Conservation (phyloP, 2,113 vertebrate genomes). For the Harpagus bidentatus region DNA sequence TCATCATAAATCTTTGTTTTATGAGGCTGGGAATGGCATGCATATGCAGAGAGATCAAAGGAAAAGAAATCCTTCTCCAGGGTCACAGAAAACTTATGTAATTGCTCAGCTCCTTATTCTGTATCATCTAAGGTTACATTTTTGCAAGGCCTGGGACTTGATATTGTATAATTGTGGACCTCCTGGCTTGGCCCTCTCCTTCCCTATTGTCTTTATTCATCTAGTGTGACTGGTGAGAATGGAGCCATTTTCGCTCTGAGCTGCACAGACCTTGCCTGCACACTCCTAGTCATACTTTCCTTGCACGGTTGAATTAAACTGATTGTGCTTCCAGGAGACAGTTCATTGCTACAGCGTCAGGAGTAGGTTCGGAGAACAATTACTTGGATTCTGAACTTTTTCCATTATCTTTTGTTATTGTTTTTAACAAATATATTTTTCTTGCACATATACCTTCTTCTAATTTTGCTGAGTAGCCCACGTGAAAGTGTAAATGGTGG, state of each 20-base stretch:
- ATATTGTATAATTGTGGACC: not conserved
- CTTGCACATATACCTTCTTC: not conserved
- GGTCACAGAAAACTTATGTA: not conserved
- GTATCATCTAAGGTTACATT: not conserved
- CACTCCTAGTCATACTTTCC: not conserved
- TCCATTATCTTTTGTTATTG: not conserved
- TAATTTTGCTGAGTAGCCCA: not conserved
- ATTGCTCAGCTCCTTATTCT: slow-evolving; percentile 8
- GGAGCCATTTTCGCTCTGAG: not conserved
- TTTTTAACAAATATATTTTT: not conserved
- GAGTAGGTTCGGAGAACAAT: not conserved
- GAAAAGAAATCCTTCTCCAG: not conserved
- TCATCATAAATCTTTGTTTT: not conserved
- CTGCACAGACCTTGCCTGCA: not conserved
- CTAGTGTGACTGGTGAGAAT: not conserved
- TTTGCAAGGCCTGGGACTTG: not conserved
- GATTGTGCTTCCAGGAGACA: slow-evolving; percentile 1
- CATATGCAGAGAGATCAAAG: slow-evolving; percentile 36
- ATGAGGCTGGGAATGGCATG: not conserved
- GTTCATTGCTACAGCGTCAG: not conserved
- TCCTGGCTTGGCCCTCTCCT: not conserved
- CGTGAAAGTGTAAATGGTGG: not conserved
- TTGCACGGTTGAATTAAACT: not conserved
- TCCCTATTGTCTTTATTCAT: slow-evolving; percentile 13
- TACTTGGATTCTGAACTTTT: not conserved